phyloP scores from a whole-genome alignment of 2,888 invertebrate species.

The Drosophila formosana region DNA sequence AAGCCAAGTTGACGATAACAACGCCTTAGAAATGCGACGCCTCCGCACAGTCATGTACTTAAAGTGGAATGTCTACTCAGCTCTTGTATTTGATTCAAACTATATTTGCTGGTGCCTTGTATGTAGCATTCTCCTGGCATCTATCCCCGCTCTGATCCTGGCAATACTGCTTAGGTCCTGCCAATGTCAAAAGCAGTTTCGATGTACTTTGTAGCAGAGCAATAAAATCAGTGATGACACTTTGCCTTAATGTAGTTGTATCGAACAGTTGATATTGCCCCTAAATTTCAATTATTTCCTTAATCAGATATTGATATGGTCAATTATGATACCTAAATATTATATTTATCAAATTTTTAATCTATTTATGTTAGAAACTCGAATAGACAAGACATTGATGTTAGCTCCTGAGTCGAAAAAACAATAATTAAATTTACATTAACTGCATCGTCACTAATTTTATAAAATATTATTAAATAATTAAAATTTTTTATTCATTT shows the following conservation, averaged over 20 bases:
- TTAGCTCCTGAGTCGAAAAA: too few relatives aligned
- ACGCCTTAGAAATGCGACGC: slow-evolving; percentile 58
- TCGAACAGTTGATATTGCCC: slow-evolving; percentile 4
- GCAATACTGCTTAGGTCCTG: slow-evolving; percentile 26
- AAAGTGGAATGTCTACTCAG: slow-evolving; percentile 41
- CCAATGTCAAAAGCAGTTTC: slow-evolving; percentile 40
- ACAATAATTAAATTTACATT: too few relatives aligned
- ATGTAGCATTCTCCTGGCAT: slow-evolving; percentile 28
- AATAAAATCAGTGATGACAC: slow-evolving; percentile 24
- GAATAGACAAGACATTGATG: too few relatives aligned
- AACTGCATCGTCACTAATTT: too few relatives aligned
- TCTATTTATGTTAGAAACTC: too few relatives aligned
- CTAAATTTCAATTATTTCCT: neutral
- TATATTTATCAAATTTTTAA: too few relatives aligned
- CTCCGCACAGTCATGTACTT: slow-evolving; percentile 42
- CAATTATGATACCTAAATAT: too few relatives aligned
- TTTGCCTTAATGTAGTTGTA: neutral
- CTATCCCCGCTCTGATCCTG: slow-evolving; percentile 19
- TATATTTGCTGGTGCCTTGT: slow-evolving; percentile 28
- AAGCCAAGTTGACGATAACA: slow-evolving; percentile 67
- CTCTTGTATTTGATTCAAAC: slow-evolving; percentile 55
- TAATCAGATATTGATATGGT: too few relatives aligned
- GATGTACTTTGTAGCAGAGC: slow-evolving; percentile 38
- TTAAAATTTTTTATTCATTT: too few relatives aligned
- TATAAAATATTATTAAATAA: too few relatives aligned